Percentiles rank a stretch among this genome's conserved stretches.
Conservation (phyloP, 2,888 invertebrate species). For the Drosophila cyrtoloma region DNA sequence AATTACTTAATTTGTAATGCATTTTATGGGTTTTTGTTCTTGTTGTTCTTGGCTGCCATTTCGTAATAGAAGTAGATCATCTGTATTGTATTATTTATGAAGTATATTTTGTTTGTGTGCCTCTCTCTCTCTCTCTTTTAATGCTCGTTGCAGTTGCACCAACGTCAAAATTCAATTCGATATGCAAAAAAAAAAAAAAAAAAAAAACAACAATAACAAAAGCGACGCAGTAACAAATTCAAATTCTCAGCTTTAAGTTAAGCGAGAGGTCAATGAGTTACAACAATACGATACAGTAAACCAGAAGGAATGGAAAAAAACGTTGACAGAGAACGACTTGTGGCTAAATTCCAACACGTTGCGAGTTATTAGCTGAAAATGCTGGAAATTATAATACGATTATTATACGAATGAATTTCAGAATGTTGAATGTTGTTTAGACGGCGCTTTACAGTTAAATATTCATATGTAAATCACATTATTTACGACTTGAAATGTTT, state of each 20-base stretch:
- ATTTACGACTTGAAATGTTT: constrained; percentile 50
- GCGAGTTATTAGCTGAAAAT: constrained; percentile 25
- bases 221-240: constrained; percentile 40
- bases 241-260: constrained; percentile 55
- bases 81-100: constrained; percentile 24
- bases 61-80: not conserved
- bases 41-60: not conserved
- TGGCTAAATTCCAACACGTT: constrained; percentile 41
- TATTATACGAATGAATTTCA: constrained; percentile 5
- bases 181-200: constrained; percentile 61
- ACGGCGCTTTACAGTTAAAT: constrained; percentile 36
- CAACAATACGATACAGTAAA: constrained; percentile 13
- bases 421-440: constrained; percentile 11
- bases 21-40: not conserved
- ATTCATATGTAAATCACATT: constrained; percentile 68
- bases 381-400: constrained; percentile 38
- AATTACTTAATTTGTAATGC: not conserved
- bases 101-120: constrained; percentile 26
- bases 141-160: constrained; percentile 33
- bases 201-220: constrained; percentile 31
- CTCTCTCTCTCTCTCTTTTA: constrained; percentile 9
- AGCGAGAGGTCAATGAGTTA: constrained; percentile 77
- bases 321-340: constrained; percentile 32
- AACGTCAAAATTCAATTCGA: constrained; percentile 61
- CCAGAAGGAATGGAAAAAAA: constrained; percentile 9